phyloP scores from a whole-genome alignment of 2,888 invertebrate species.

The Diogma glabrata region DNA sequence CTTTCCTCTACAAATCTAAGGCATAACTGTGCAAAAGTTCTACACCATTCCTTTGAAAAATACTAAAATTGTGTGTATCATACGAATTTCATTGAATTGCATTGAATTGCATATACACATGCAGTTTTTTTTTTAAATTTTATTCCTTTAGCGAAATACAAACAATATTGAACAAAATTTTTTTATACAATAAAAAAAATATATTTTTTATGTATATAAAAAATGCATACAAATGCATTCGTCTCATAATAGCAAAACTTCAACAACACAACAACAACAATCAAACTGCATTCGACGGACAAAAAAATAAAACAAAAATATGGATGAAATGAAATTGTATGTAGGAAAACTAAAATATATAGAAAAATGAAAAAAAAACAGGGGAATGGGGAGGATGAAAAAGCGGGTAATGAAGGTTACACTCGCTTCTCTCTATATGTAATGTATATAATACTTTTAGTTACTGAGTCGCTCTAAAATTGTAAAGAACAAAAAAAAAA shows the following conservation, averaged over 20 bases:
- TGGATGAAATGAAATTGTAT: slow-evolving; percentile 2
- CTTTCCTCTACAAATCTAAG: too few relatives aligned
- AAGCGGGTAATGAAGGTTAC: slow-evolving; percentile 25
- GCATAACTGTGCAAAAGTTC: too few relatives aligned
- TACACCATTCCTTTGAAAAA: too few relatives aligned
- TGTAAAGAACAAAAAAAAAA: slow-evolving; percentile 26
- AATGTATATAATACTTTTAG: slow-evolving; percentile 27
- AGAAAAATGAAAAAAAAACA: slow-evolving; percentile 18
- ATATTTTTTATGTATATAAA: neutral
- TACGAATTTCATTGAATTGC: neutral
- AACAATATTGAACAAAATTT: slow-evolving; percentile 4
- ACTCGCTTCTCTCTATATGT: slow-evolving; percentile 26
- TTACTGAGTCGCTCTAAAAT: slow-evolving; percentile 29
- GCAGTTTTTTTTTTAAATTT: neutral
- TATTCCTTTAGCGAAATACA: slow-evolving; percentile 1
- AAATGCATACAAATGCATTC: too few relatives aligned
- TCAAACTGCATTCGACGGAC: slow-evolving; percentile 9
- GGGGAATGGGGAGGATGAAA: slow-evolving; percentile 22
- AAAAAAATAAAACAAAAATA: slow-evolving; percentile 4
- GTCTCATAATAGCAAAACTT: neutral
- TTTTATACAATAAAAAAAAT: neutral
- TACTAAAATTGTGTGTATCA: slow-evolving; percentile 6
- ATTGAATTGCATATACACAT: slow-evolving; percentile 8
- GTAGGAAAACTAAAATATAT: slow-evolving; percentile 1
- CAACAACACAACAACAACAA: neutral